These are phyloP conservation scores for Siniperca chuatsi DNA, from an alignment of 2,113 vertebrate genomes.

Conservation along the genomic window DNA sequence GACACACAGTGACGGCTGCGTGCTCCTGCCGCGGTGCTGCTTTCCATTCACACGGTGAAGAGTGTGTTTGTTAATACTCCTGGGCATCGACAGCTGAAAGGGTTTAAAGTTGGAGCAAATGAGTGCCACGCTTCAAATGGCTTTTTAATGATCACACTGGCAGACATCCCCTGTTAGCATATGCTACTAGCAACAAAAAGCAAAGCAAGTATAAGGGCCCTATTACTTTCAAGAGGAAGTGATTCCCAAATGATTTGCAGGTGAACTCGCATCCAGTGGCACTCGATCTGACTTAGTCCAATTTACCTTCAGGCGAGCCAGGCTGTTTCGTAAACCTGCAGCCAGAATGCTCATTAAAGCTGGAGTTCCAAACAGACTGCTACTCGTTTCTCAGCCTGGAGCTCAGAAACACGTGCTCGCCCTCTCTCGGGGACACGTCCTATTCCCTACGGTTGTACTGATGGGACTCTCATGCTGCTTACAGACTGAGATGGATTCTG, in stretches of 20 bases:
- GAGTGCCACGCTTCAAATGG: not conserved
- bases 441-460: too few relatives aligned
- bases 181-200: not conserved
- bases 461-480: not conserved
- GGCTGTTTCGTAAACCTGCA: not conserved
- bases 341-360: not conserved
- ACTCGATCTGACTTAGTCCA: not conserved
- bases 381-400: not conserved
- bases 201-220: not conserved
- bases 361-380: too few relatives aligned
- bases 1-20: not conserved
- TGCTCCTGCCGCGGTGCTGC: not conserved
- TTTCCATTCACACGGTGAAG: not conserved
- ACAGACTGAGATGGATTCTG: not conserved
- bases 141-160: slow-evolving; percentile 15
- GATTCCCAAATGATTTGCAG: not conserved
- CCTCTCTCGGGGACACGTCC: not conserved
- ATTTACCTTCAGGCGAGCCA: not conserved
- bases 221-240: not conserved
- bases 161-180: not conserved
- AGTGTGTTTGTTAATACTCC: not conserved
- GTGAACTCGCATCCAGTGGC: not conserved
- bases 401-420: not conserved
- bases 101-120: not conserved
- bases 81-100: not conserved